phyloP scores from a whole-genome alignment of 2,797 vertebrate species.

The Ptychobarbus kaznakovi region DNA sequence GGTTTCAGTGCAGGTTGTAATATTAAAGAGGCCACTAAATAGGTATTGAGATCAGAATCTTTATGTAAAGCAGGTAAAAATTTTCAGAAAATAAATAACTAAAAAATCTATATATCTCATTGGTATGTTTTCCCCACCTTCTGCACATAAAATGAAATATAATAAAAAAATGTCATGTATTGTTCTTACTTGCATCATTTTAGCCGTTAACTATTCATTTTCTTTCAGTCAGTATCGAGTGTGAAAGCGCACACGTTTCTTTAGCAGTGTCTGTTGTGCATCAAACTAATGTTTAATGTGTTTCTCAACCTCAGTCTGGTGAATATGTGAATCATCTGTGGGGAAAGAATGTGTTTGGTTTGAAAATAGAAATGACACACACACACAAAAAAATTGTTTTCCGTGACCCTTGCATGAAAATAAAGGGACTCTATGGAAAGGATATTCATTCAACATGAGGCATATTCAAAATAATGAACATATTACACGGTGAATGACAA shows the following conservation, averaged over 20 bases:
- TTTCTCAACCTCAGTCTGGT: neutral
- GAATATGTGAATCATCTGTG: constrained; percentile 1
- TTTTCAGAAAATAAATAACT: neutral
- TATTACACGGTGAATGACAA: neutral
- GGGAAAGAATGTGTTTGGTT: neutral
- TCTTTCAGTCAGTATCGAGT: neutral
- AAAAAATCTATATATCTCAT: too few relatives aligned
- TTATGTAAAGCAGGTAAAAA: neutral
- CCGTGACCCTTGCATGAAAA: neutral
- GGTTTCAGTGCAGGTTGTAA: neutral
- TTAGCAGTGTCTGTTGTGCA: neutral
- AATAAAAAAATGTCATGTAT: neutral
- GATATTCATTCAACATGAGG: too few relatives aligned
- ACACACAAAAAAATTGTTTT: neutral
- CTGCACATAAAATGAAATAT: neutral
- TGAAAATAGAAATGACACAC: neutral
- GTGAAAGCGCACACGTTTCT: neutral
- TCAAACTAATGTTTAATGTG: neutral
- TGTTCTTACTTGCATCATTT: neutral
- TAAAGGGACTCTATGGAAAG: neutral
- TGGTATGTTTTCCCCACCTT: too few relatives aligned
- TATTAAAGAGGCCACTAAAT: constrained; percentile 2
- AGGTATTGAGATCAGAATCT: neutral
- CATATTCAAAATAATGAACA: neutral
- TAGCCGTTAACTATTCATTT: neutral